Base-by-base conservation (phyloP, 2,113 vertebrate genomes). In the Zootoca vivipara region DNA sequence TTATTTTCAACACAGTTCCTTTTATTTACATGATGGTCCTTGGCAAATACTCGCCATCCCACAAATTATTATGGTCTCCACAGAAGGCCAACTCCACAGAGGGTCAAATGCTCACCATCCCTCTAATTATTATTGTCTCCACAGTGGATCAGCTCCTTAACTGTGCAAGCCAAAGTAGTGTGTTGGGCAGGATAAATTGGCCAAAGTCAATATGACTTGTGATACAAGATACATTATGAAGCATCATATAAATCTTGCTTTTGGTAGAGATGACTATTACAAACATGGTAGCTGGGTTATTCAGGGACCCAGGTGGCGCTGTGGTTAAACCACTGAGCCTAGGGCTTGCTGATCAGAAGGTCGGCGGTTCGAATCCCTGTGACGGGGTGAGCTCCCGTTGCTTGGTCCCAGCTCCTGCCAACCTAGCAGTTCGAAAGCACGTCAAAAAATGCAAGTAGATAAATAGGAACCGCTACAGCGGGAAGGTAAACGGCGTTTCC, bases 111-210 rank as follows among this genome's bases (percentile, higher is more conserved):
- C 46, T 52, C 46, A 52, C 46, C 46, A 10, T 52, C 46, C 46
- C 46, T 10, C 46, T 12, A 52, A 12, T 52, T 52, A 52, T 52
- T 9, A 10, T 93, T 91, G 70, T 30, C 75, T 89, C 82, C 5
- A 74, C 86, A 77, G 67, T 83, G 56, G 69, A 46, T 33, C 46
- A 88, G 58, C 13, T 85, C 20, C 87, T 92, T 92, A 56, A 90
- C 86, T 78, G 82, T 16, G 86, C 1, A 83, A 38, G 1, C 15
- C 80, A n/a, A 38, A 2, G 64, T 65, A 42, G 33, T 52, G 46
- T 12, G 46, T 10, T 52, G 46, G 10, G 46, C 46, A 52, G 10
- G 46, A 52, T 52, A 52, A 52, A 87, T 40, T 35, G 94, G 91
- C 92, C 92, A 30, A 67, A 83, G 28, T 83, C 81, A 69, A 67